Evolutionary conservation across 2,888 invertebrate genomes (phyloP).

Genomic region (Sepiola atlantica): DNA sequence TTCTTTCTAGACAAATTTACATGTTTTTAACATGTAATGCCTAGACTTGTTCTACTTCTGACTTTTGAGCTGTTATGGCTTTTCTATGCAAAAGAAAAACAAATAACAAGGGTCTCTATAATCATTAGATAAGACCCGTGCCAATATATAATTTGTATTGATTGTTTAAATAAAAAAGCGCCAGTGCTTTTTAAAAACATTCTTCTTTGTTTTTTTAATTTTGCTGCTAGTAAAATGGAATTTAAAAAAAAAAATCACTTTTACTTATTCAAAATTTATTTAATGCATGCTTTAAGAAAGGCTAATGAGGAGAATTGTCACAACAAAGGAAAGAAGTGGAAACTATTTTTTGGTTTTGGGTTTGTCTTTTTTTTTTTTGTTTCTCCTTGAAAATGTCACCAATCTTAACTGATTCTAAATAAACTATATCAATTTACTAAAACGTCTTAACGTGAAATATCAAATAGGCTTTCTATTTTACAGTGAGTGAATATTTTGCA

Average conservation of each 20-base stretch:
- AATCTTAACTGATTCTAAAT: background rate
- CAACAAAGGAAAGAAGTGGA: background rate
- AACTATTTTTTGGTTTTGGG: background rate
- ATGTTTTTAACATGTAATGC: slow-evolving; percentile 6
- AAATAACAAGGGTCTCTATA: background rate
- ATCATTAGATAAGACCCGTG: slow-evolving; percentile 7
- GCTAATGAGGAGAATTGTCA: background rate
- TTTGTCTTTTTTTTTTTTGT: background rate
- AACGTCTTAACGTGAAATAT: background rate
- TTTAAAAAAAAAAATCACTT: background rate
- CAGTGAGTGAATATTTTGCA: background rate
- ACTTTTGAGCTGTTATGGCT: background rate
- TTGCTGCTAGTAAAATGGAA: background rate
- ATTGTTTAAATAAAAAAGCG: background rate
- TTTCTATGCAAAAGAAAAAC: background rate
- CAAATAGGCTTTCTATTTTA: background rate
- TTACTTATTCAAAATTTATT: background rate
- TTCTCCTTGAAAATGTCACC: background rate
- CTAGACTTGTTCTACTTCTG: background rate
- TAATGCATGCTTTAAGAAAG: background rate
- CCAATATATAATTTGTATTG: background rate
- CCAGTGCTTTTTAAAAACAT: background rate
- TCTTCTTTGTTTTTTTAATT: slow-evolving; percentile 32
- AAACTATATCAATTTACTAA: background rate
- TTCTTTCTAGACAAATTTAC: background rate